phyloP scores from a whole-genome alignment of 2,113 vertebrate genomes.

The Ailuropoda melanoleuca region DNA sequence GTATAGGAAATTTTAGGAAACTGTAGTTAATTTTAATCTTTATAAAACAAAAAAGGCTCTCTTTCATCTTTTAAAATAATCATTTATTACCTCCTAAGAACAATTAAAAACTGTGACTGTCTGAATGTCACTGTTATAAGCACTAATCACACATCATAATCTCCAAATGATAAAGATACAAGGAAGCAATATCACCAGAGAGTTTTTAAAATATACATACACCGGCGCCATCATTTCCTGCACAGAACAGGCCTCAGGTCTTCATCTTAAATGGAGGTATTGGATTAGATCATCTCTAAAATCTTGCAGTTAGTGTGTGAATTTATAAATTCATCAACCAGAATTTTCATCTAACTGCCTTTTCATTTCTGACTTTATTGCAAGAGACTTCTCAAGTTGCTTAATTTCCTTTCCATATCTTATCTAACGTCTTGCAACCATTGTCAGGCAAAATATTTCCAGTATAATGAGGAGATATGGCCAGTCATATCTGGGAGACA shows the following conservation, averaged over 20 bases:
- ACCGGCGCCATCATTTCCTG: background rate
- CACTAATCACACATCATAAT: background rate
- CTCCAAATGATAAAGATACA: background rate
- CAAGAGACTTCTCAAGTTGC: background rate
- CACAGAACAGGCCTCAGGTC: background rate
- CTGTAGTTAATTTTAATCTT: background rate
- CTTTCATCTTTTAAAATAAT: background rate
- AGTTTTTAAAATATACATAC: background rate
- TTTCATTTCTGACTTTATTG: background rate
- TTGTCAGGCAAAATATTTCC: background rate
- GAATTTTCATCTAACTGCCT: background rate
- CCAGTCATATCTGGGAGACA: background rate
- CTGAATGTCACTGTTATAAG: background rate
- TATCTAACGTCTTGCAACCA: background rate
- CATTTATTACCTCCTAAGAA: background rate
- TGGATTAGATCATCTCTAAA: background rate
- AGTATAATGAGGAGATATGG: background rate
- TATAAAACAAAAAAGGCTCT: background rate
- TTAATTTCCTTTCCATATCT: background rate
- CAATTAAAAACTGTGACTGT: background rate
- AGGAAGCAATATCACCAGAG: background rate
- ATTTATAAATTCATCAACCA: background rate
- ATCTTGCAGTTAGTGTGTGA: background rate
- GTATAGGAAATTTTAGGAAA: background rate
- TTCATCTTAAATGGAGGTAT: background rate